A percentile compares a stretch with the other conserved stretches of the same genome.
Conservation (phyloP, 2,888 invertebrate species). For the Scaptomyza tumidula region DNA sequence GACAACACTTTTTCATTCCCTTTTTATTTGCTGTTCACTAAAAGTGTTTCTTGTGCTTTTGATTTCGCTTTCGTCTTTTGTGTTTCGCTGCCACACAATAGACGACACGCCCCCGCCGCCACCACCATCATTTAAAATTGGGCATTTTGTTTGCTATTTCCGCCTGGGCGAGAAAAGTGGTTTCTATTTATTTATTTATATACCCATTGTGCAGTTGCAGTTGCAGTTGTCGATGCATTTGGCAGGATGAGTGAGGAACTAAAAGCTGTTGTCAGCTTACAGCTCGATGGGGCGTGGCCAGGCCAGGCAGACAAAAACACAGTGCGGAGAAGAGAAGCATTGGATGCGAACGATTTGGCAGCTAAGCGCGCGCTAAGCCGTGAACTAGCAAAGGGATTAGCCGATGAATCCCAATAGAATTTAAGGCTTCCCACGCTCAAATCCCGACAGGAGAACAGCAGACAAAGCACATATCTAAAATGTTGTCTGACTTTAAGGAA, state of each 20-base stretch:
- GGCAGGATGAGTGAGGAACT: not conserved
- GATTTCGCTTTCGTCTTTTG: conserved; percentile 61
- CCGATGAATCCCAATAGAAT: conserved; percentile 27
- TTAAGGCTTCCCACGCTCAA: conserved; percentile 9
- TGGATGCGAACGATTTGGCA: conserved; percentile 57
- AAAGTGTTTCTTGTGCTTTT: conserved; percentile 60
- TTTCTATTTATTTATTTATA: conserved; percentile 76
- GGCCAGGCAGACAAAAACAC: not conserved
- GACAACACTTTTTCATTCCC: conserved; percentile 51
- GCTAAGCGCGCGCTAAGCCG: conserved; percentile 56
- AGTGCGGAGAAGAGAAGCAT: conserved; percentile 15
- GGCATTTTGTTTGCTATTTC: conserved; percentile 60
- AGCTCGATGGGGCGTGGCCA: conserved; percentile 19
- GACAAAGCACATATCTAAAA: not conserved
- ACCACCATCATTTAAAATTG: not conserved
- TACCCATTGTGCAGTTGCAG: conserved; percentile 61
- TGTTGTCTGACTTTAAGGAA: not conserved
- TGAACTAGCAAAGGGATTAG: conserved; percentile 57
- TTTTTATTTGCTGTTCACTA: conserved; percentile 5
- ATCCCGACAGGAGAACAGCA: not conserved
- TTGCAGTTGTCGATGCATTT: conserved; percentile 28
- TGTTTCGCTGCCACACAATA: conserved; percentile 44
- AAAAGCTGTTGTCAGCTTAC: conserved; percentile 7
- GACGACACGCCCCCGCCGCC: conserved; percentile 2
- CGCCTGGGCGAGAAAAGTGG: conserved; percentile 69